Conservation (phyloP, 1,140 invertebrate species). For the Arctopsyche grandis region DNA sequence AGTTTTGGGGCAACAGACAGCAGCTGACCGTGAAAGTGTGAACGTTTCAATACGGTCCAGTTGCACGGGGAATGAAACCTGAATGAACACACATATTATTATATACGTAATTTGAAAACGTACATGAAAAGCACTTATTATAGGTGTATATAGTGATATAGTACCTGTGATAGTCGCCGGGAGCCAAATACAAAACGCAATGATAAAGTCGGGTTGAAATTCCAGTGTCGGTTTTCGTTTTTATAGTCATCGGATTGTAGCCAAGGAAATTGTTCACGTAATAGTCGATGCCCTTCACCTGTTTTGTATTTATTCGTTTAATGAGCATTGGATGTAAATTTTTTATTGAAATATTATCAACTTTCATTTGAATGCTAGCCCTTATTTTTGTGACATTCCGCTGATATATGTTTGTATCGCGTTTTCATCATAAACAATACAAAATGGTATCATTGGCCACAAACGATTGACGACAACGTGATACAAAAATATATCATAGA, state of each 20-base stretch:
- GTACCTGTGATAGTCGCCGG: conserved; percentile 95
- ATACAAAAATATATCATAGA: too few species aligned
- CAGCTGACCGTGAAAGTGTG: conserved; percentile 93
- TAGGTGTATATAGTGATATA: not conserved
- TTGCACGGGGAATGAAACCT: conserved; percentile 93
- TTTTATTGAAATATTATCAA: too few species aligned
- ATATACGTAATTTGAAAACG: not conserved
- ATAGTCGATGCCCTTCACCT: conserved; percentile 84
- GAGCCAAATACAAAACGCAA: conserved; percentile 93
- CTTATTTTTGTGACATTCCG: not conserved
- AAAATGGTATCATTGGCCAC: too few species aligned
- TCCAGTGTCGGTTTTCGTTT: conserved; percentile 61
- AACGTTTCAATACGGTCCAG: conserved; percentile 85
- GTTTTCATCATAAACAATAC: not conserved
- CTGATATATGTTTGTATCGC: not conserved
- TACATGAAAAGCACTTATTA: not conserved
- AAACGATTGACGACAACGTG: too few species aligned
- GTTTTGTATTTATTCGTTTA: not conserved
- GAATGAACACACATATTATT: not conserved
- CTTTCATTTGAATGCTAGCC: too few species aligned
- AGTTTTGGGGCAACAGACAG: conserved; percentile 93
- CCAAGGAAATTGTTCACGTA: conserved; percentile 80
- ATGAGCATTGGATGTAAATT: not conserved
- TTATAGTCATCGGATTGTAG: conserved; percentile 26
- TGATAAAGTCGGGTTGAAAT: conserved; percentile 75